A percentile compares a stretch with the other conserved stretches of the same genome.
Evolutionary conservation across 2,888 invertebrate species (phyloP).

Genomic region (Athripsodes cinereus): DNA sequence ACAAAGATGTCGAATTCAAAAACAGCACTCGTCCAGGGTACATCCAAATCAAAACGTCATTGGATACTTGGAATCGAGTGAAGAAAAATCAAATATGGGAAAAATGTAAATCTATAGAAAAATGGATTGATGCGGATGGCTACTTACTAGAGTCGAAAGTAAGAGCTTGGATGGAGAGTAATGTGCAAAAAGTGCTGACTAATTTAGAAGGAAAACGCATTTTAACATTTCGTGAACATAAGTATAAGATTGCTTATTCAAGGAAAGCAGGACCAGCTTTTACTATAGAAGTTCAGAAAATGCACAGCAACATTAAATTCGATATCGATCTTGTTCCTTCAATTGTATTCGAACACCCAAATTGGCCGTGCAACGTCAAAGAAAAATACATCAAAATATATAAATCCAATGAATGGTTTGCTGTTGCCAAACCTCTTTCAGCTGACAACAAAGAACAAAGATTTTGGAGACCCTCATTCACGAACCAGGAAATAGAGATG

Average conservation of each 20-base stretch:
- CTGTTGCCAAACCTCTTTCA: slow-evolving; percentile 8
- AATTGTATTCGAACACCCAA: slow-evolving; percentile 1
- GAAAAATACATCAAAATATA: not conserved
- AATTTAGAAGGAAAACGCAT: not conserved
- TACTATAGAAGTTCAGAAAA: not conserved
- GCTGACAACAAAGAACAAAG: not conserved
- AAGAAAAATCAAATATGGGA: slow-evolving; percentile 12
- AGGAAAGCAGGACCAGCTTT: slow-evolving; percentile 13
- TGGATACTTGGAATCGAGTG: slow-evolving; percentile 2
- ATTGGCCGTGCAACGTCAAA: no score
- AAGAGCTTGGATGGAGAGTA: slow-evolving; percentile 14
- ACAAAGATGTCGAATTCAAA: not conserved
- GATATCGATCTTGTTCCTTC: slow-evolving; percentile 11
- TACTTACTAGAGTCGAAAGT: slow-evolving; percentile 9
- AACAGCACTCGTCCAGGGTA: slow-evolving; percentile 3
- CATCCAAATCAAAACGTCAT: slow-evolving; percentile 7
- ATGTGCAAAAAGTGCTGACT: not conserved
- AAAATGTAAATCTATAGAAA: slow-evolving; percentile 9
- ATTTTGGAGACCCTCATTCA: slow-evolving; percentile 5
- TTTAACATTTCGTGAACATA: not conserved
- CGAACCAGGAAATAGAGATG: slow-evolving; percentile 5
- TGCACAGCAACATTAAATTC: slow-evolving; percentile 1
- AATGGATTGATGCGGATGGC: slow-evolving; percentile 9
- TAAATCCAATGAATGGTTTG: slow-evolving; percentile 6
- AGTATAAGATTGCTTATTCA: not conserved